Percentiles rank a stretch among this genome's conserved stretches.
phyloP scores from a whole-genome alignment of 2,888 invertebrate species.

The Scrobipalpa atriplicella region DNA sequence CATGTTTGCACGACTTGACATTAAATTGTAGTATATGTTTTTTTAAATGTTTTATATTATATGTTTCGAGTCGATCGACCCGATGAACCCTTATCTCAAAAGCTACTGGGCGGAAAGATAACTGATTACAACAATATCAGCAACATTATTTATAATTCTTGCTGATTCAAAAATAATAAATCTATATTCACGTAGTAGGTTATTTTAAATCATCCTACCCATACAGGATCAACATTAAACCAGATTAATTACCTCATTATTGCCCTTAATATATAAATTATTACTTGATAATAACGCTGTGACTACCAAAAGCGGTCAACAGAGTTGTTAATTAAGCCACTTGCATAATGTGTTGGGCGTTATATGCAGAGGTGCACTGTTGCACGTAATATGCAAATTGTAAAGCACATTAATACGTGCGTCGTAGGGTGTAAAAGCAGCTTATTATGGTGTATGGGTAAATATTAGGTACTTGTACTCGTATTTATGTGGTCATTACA shows the following conservation, averaged over 20 bases:
- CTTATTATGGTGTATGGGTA: background rate
- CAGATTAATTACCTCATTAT: slow-evolving; percentile 11
- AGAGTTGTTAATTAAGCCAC: slow-evolving; percentile 2
- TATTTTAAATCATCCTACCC: background rate
- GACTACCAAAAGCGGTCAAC: slow-evolving; percentile 2
- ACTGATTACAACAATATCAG: no score
- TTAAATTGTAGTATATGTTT: no score
- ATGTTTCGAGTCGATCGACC: no score
- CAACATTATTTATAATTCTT: no score
- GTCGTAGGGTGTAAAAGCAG: background rate
- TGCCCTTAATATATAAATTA: background rate
- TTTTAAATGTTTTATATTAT: no score
- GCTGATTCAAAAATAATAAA: no score
- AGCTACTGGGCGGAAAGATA: no score
- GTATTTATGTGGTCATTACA: no score
- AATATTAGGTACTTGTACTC: no score
- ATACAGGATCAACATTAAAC: background rate
- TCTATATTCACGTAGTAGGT: background rate
- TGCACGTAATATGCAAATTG: slow-evolving; percentile 4
- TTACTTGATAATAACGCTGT: background rate
- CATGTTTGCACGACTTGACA: no score
- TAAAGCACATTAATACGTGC: background rate
- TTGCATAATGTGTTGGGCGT: background rate
- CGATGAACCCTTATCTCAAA: no score
- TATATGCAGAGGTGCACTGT: background rate